Evolutionary conservation across 2,797 vertebrate genomes (phyloP), one percentile per base, ranked within the genome.

Genomic region (Smutsia temminckii): DNA sequence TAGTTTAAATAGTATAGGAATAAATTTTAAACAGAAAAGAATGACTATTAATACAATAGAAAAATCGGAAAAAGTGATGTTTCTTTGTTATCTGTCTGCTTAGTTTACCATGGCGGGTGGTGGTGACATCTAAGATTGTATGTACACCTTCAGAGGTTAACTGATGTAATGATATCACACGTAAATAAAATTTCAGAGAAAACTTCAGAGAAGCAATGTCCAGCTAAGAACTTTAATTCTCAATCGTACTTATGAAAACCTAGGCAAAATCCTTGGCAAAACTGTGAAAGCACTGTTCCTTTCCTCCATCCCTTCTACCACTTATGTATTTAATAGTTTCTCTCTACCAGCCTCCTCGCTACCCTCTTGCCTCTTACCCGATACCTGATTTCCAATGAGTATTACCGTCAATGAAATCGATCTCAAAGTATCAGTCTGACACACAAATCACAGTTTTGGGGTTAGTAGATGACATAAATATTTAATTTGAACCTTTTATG

Each of bases 201-300:
- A 64, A 71, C 85, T 51, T 91, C 83, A 81, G 27, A 87, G 32
- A 83, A 29, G 12, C 12, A 63, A 87, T 29, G 1, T 87, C 23
- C 5, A 57, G 12, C n/a, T 87, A 77, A 53, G 57, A 87, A 91
- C 91, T 88, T 69, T 64, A 78, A 59, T 92, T 66, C 29, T 85
- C 49, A 85, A 23, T 42, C 17, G 40, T 14, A 66, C 64, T 85
- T 59, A 79, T 66, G 51, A 85, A 88, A 85, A 79, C 2, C 2
- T 10, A 68, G 80, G 27, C 80, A 74, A 59, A 74, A 72, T 53
- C 32, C 46, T 46, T 12, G 49, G 66, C 21, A 85, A 37, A 49
- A 29, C 0, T 74, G 21, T 80, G 55, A 79, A 57, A 40, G 75
- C 25, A 89, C 23, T 42, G 40, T 51, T 84, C 57, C 14, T 55